Evolutionary conservation across 1,140 invertebrate species (phyloP).

Genomic region (Temnothorax longispinosus): DNA sequence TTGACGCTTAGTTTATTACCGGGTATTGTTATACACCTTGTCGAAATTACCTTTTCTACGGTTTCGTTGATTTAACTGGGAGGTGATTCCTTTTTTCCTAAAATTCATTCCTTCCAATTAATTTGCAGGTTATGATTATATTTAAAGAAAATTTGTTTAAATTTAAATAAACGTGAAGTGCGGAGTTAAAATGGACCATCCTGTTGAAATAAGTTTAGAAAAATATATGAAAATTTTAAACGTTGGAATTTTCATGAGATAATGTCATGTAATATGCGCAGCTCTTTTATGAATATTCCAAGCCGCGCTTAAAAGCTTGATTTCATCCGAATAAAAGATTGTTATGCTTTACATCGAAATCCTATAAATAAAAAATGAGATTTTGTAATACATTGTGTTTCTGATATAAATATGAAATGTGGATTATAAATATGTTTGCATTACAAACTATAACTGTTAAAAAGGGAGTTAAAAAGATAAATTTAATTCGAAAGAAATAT

Average conservation of each 20-base stretch:
- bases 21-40: neutral
- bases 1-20: neutral
- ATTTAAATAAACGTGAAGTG: neutral
- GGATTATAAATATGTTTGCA: neutral
- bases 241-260: constrained; percentile 33
- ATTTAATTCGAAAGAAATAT: neutral
- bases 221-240: constrained; percentile 35
- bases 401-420: neutral
- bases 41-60: neutral
- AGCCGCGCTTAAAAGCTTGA: constrained; percentile 5
- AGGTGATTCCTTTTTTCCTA: neutral
- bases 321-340: constrained; percentile 11
- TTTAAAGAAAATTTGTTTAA: neutral
- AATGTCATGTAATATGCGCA: neutral
- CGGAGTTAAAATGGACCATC: neutral
- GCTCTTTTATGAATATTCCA: neutral
- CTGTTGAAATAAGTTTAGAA: neutral
- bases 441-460: neutral
- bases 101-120: neutral
- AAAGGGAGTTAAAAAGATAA: neutral
- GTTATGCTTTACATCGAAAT: neutral
- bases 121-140: neutral
- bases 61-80: neutral
- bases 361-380: neutral
- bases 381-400: neutral